These are phyloP conservation scores for Centropus unirufus DNA, from an alignment of 2,113 vertebrate genomes.

Conservation along the genomic window DNA sequence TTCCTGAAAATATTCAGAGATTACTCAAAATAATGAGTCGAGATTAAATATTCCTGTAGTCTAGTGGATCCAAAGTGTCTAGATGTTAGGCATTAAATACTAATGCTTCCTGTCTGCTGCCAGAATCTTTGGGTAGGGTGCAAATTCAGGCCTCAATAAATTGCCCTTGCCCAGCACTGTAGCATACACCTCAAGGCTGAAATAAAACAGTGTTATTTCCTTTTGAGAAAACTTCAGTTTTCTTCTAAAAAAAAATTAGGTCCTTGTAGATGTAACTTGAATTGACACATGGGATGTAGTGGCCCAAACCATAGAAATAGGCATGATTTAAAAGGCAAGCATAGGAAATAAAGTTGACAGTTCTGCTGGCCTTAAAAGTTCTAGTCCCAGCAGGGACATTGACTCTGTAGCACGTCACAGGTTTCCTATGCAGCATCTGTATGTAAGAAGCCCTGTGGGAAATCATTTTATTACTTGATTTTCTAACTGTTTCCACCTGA, in stretches of 20 bases:
- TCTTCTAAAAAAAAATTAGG: not conserved
- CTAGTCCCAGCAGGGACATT: not conserved
- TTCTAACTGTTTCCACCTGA: not conserved
- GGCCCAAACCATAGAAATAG: not conserved
- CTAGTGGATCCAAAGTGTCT: not conserved
- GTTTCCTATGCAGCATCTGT: not conserved
- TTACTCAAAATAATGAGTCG: not conserved
- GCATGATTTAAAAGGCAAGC: not conserved
- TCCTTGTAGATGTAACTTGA: not conserved
- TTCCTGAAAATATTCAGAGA: not conserved
- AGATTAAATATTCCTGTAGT: not conserved
- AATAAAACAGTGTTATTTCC: not conserved
- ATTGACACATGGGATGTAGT: not conserved
- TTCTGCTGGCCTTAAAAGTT: not conserved
- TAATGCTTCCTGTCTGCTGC: not conserved
- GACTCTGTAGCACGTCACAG: not conserved
- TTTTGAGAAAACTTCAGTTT: not conserved
- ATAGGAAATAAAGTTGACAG: not conserved
- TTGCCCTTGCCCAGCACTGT: rapidly evolving
- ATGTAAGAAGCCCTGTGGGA: not conserved
- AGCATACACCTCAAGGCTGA: not conserved
- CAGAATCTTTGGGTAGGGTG: not conserved
- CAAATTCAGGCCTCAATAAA: not conserved
- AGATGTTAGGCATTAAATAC: not conserved
- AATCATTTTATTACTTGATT: not conserved